A percentile compares a stretch with the other conserved stretches of the same genome.
These are phyloP conservation scores for Machimus rusticus DNA, from an alignment of 2,888 invertebrate genomes.

Conservation along the genomic window DNA sequence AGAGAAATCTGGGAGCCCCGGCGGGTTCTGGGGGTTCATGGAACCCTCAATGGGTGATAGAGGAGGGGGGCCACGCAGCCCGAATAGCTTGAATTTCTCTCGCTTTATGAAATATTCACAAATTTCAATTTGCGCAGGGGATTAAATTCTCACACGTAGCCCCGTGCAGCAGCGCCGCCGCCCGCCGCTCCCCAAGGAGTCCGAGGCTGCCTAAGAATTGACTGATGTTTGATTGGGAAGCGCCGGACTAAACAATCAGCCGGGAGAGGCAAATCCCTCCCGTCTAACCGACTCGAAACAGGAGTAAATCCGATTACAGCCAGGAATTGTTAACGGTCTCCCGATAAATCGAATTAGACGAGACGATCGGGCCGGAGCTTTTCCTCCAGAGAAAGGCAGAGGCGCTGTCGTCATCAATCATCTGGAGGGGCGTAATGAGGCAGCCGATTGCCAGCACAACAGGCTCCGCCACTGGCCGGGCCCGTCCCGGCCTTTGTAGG, in stretches of 20 bases:
- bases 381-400: neutral
- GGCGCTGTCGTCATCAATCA: conserved; percentile 20
- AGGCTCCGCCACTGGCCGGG: neutral
- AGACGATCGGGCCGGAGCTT: neutral
- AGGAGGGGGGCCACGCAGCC: neutral
- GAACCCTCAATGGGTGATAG: neutral
- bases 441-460: conserved; percentile 22
- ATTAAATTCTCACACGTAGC: conserved; percentile 30
- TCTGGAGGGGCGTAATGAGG: conserved; percentile 18
- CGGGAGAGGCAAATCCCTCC: neutral
- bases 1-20: neutral
- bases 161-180: neutral
- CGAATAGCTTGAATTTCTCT: neutral
- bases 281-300: neutral
- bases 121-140: conserved; percentile 25
- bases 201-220: neutral
- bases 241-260: conserved; percentile 4
- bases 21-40: neutral
- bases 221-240: conserved; percentile 25
- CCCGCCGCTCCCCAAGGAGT: neutral
- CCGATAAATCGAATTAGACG: conserved; percentile 30
- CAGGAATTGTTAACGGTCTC: conserved; percentile 30
- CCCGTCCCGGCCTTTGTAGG: neutral
- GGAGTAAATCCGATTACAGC: conserved; percentile 25
- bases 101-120: conserved; percentile 31